Base-by-base conservation (phyloP, 2,888 invertebrate genomes). In the Matsumyia berberina region DNA sequence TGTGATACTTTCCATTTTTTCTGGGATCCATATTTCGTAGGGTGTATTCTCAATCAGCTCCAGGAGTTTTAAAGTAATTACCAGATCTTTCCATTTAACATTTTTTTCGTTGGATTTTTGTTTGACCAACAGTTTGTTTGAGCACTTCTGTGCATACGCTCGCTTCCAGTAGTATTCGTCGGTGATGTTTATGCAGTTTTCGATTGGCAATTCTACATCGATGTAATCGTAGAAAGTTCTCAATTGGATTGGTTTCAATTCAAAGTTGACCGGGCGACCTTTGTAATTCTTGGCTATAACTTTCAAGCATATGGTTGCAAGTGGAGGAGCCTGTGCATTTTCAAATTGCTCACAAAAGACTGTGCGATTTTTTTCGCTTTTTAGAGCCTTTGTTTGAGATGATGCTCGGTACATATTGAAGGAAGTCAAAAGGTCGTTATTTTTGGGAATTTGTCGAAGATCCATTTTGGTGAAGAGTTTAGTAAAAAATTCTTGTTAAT, bases 161-260 rank as follows among this genome's bases (percentile, higher is more conserved):
- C 90, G 88, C 0, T 87, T 88, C 91, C 91, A 91, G 72, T 87
- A 91, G 0, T 87, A 82, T 9, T 88, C 15, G 12, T 89, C 89
- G 0, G 85, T 76, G 11, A 91, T 88, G 44, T 87, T 81, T 24
- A 88, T 89, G 55, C 90, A 90, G n/a, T 89, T 74, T 5, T 81
- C 76, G 15, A 91, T 86, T 0, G 90, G 89, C 37, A 89, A 15
- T 24, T 90, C 86, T 0, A 88, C 82, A 58, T 88, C 88, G 29
- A 91, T 51, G 0, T 88, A 81, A 42, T 90, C 90, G 72, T 88
- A 90, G 44, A 89, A 87, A 0, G 88, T 87, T 58, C 88, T 88
- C 44, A 88, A 6, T 64, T 88, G 88, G 0, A 88, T 4, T 0
- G 89, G 87, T 69, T 88, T 80, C 0, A 70, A 9, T 0, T 55